These are phyloP conservation scores for Tokudaia tokunoshimensis DNA, from an alignment of 2,797 vertebrate species.

Conservation along the genomic window DNA sequence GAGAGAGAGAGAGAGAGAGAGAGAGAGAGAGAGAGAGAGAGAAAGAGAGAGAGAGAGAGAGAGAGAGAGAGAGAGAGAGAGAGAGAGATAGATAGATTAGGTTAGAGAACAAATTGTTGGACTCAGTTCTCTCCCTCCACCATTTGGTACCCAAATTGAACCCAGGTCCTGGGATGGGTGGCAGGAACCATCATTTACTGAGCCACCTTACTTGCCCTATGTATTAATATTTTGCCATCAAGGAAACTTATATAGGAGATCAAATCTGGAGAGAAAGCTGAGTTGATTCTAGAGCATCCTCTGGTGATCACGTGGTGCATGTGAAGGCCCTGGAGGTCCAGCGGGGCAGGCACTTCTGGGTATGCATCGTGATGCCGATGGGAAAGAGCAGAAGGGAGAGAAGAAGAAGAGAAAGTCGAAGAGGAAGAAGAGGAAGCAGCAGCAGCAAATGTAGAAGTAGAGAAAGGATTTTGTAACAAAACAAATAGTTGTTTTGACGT, in stretches of 20 bases:
- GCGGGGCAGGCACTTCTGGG: rapidly evolving
- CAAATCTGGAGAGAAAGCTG: not conserved
- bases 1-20: too few species aligned
- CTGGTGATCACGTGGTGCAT: rapidly evolving
- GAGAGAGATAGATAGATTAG: not conserved
- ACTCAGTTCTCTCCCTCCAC: not conserved
- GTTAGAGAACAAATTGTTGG: not conserved
- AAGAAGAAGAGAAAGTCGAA: too few species aligned
- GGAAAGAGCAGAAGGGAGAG: not conserved
- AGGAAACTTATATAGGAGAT: not conserved
- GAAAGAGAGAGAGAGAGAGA: too few species aligned
- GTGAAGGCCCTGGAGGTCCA: too few species aligned
- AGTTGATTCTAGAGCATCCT: not conserved
- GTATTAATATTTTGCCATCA: not conserved
- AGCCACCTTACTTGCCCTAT: not conserved
- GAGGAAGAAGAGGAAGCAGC: too few species aligned
- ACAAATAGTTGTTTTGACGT: not conserved
- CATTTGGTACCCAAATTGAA: not conserved
- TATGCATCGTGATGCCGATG: not conserved
- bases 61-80: too few species aligned
- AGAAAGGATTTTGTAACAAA: not conserved
- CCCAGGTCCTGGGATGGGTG: not conserved
- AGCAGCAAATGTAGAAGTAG: not conserved
- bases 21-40: too few species aligned
- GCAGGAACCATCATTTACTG: not conserved